Conservation (phyloP, 2,113 vertebrate genomes). For the Planiliza haematocheilus region DNA sequence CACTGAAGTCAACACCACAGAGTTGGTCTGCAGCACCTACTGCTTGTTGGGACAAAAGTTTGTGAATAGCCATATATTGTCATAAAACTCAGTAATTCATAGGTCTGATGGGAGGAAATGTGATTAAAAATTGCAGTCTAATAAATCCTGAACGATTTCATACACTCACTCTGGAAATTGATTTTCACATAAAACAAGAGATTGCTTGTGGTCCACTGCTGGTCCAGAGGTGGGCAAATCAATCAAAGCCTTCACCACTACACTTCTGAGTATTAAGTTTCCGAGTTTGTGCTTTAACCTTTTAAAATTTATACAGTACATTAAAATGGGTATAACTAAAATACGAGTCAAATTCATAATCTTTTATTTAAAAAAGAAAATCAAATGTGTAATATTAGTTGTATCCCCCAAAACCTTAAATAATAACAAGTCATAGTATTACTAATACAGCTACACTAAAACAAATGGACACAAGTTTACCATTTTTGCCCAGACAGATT, state of each 20-base stretch:
- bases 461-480: too few relatives aligned
- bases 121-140: constrained; percentile 55
- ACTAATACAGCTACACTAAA: too few relatives aligned
- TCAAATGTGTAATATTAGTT: not conserved
- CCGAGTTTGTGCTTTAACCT: constrained; percentile 11
- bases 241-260: constrained; percentile 37
- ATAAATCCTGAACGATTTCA: constrained; percentile 63
- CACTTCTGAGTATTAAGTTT: constrained; percentile 10
- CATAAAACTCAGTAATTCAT: constrained; percentile 35
- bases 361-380: not conserved
- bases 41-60: constrained; percentile 18
- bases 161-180: constrained; percentile 49
- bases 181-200: constrained; percentile 62
- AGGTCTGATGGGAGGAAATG: constrained; percentile 46
- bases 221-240: constrained; percentile 51
- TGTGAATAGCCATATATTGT: constrained; percentile 22
- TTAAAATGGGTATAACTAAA: not conserved
- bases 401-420: not conserved
- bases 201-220: constrained; percentile 52
- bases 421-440: too few relatives aligned
- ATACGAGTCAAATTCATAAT: not conserved
- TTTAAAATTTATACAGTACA: not conserved
- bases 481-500: too few relatives aligned
- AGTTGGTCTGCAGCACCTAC: constrained; percentile 3
- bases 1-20: constrained; percentile 1